Conservation (phyloP, 2,797 vertebrate species). For the Mareca penelope region DNA sequence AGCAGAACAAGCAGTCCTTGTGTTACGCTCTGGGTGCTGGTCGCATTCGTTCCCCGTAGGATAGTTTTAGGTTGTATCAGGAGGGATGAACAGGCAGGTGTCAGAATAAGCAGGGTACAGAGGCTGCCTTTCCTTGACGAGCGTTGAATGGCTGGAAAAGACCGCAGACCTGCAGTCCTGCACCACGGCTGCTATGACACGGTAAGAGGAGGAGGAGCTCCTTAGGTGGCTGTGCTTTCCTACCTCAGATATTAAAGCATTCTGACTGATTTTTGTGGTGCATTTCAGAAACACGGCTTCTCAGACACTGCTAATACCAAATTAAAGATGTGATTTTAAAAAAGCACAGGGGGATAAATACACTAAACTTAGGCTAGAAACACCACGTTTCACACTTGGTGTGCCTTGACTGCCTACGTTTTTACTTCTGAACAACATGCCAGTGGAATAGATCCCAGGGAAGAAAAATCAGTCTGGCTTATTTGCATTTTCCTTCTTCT, state of each 20-base stretch:
- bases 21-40: neutral
- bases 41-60: neutral
- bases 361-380: neutral
- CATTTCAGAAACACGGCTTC: neutral
- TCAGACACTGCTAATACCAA: neutral
- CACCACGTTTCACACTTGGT: neutral
- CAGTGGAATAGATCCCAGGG: neutral
- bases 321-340: neutral
- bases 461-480: neutral
- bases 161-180: neutral
- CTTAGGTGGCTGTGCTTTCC: neutral
- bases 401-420: neutral
- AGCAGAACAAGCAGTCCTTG: conserved; percentile 23
- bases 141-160: neutral
- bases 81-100: neutral
- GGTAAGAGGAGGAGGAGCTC: neutral
- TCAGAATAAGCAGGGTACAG: neutral
- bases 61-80: neutral
- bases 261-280: neutral
- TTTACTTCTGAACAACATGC: neutral
- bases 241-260: neutral
- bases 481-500: conserved; percentile 9
- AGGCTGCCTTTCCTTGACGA: neutral
- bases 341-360: neutral
- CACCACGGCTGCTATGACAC: neutral